phyloP scores from a whole-genome alignment of 2,797 vertebrate genomes.

The Florisuga fusca region DNA sequence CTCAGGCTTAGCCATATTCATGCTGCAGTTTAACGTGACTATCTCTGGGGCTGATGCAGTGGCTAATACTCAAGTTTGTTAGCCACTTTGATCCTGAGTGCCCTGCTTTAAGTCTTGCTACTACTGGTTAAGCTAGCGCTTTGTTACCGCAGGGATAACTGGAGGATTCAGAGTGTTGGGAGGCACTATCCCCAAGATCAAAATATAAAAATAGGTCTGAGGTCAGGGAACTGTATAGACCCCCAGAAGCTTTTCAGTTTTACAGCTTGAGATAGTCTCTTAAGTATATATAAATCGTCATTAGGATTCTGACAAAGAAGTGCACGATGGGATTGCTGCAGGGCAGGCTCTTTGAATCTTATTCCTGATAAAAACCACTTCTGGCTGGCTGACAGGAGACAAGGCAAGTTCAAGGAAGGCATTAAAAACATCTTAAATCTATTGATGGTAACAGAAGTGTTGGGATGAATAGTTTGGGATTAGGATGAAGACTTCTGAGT shows the following conservation, averaged over 20 bases:
- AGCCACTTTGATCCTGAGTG: slow-evolving; percentile 81
- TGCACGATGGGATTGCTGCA: slow-evolving; percentile 83
- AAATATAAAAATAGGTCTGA: slow-evolving; percentile 84
- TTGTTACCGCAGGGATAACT: slow-evolving; percentile 81
- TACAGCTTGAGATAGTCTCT: slow-evolving; percentile 84
- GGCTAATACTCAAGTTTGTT: slow-evolving; percentile 79
- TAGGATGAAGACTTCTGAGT: slow-evolving; percentile 69
- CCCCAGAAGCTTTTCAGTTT: slow-evolving; percentile 80
- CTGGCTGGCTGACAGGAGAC: slow-evolving; percentile 84
- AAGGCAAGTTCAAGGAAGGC: slow-evolving; percentile 79
- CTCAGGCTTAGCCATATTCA: slow-evolving; percentile 58
- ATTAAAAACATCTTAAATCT: slow-evolving; percentile 81
- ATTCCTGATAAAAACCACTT: slow-evolving; percentile 79
- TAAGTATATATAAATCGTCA: slow-evolving; percentile 84
- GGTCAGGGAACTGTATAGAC: slow-evolving; percentile 82
- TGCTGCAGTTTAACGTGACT: slow-evolving; percentile 49
- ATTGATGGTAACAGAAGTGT: slow-evolving; percentile 75
- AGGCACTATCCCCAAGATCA: slow-evolving; percentile 82
- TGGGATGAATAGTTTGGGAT: slow-evolving; percentile 77
- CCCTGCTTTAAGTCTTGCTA: slow-evolving; percentile 81
- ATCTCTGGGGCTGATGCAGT: slow-evolving; percentile 71
- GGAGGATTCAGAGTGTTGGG: slow-evolving; percentile 79
- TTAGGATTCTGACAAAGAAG: slow-evolving; percentile 85
- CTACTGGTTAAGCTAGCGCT: slow-evolving; percentile 78
- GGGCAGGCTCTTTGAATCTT: slow-evolving; percentile 85